Percentiles rank a stretch among this genome's conserved stretches.
phyloP scores from a whole-genome alignment of 2,797 vertebrate species.

The Galaxias olidus region DNA sequence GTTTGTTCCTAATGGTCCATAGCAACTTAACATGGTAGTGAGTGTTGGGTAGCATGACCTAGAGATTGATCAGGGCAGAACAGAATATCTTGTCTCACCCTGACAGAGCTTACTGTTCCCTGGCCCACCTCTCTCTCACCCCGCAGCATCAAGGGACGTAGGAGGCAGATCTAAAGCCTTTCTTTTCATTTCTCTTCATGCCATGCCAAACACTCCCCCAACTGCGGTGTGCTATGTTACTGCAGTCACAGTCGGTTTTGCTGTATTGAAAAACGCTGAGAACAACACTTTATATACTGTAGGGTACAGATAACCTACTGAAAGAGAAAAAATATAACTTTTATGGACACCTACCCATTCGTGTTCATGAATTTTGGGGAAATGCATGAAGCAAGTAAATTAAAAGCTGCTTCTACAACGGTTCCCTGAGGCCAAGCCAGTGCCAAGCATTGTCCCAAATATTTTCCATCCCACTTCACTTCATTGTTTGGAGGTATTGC shows the following conservation, averaged over 20 bases:
- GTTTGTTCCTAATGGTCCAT: too few species aligned
- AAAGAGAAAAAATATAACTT: too few species aligned
- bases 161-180: conserved; percentile 48
- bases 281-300: conserved; percentile 1
- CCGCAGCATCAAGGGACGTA: conserved; percentile 54
- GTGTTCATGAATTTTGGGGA: background rate
- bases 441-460: background rate
- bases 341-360: background rate
- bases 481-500: background rate
- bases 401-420: background rate
- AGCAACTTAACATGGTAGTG: too few species aligned
- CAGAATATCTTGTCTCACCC: too few species aligned
- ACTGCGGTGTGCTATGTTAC: conserved; percentile 39
- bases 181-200: conserved; percentile 59
- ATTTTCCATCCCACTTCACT: background rate
- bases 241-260: conserved; percentile 49
- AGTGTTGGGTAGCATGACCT: too few species aligned
- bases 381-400: background rate
- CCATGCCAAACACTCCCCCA: conserved; percentile 51
- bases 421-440: background rate
- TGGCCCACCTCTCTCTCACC: conserved; percentile 31
- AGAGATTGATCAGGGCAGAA: too few species aligned
- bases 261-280: conserved; percentile 28
- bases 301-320: background rate
- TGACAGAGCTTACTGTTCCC: too few species aligned